Evolutionary conservation across 2,797 vertebrate species (phyloP).

Genomic region (Pteropus rufus): DNA sequence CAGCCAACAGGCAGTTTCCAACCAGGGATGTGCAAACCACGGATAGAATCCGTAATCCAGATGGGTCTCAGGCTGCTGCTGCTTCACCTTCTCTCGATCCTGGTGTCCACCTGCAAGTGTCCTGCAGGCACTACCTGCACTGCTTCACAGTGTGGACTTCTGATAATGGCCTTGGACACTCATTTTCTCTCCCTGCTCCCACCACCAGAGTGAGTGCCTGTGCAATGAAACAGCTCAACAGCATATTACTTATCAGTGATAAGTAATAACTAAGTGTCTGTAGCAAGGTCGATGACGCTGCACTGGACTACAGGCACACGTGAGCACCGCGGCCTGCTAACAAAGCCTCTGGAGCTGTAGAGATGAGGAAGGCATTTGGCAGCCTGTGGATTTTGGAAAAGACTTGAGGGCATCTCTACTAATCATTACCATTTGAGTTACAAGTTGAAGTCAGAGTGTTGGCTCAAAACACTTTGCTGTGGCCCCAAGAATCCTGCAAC

Average conservation of each 20-base stretch:
- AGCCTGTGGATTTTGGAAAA: background rate
- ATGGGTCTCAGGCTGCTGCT: background rate
- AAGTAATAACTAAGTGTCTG: background rate
- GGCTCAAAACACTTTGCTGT: background rate
- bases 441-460: background rate
- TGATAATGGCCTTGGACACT: background rate
- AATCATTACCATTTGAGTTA: conserved; percentile 45
- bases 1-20: background rate
- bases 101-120: background rate
- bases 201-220: background rate
- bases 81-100: background rate
- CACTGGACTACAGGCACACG: background rate
- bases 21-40: background rate
- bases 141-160: background rate
- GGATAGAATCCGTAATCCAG: background rate
- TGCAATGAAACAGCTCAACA: background rate
- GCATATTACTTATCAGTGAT: background rate
- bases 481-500: background rate
- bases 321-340: background rate
- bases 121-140: too few species aligned
- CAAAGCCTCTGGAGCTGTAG: background rate
- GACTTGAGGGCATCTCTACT: background rate
- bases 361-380: background rate
- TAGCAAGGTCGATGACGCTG: background rate
- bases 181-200: background rate